These are phyloP conservation scores for Cydia splendana DNA, from an alignment of 1,140 invertebrate genomes.

Conservation along the genomic window DNA sequence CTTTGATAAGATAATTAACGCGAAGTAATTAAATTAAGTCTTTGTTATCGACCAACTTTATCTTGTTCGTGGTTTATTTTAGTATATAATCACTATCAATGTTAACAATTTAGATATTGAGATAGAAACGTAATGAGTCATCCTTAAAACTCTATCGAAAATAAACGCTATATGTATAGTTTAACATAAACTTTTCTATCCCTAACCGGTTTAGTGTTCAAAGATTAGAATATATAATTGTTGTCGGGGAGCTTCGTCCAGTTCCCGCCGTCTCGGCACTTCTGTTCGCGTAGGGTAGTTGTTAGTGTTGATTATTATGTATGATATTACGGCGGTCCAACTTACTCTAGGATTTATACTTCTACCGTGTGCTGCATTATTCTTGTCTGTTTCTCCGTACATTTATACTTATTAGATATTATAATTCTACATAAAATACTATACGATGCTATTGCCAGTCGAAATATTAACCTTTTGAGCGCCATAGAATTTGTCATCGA, in stretches of 20 bases:
- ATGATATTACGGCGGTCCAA: slow-evolving; percentile 32
- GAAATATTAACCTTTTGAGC: too few relatives aligned
- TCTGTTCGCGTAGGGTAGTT: neutral
- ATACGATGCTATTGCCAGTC: too few relatives aligned
- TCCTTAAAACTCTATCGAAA: neutral
- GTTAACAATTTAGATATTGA: neutral
- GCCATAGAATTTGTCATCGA: too few relatives aligned
- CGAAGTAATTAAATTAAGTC: too few relatives aligned
- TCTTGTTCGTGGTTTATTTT: neutral
- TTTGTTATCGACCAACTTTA: neutral
- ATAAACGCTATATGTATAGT: neutral
- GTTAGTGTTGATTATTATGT: slow-evolving; percentile 33
- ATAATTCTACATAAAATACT: too few relatives aligned
- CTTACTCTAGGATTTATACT: slow-evolving; percentile 3
- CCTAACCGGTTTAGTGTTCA: neutral
- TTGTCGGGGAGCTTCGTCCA: neutral
- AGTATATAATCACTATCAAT: neutral
- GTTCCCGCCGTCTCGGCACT: neutral
- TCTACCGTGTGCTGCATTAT: neutral
- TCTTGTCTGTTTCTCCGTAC: too few relatives aligned
- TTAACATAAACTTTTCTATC: slow-evolving; percentile 2
- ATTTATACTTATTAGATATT: too few relatives aligned
- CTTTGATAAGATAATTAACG: too few relatives aligned
- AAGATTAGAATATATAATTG: slow-evolving; percentile 17
- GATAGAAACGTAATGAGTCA: neutral